These are phyloP conservation scores for Enteromius argenteus DNA, from an alignment of 2,797 vertebrate species.

Conservation along the genomic window DNA sequence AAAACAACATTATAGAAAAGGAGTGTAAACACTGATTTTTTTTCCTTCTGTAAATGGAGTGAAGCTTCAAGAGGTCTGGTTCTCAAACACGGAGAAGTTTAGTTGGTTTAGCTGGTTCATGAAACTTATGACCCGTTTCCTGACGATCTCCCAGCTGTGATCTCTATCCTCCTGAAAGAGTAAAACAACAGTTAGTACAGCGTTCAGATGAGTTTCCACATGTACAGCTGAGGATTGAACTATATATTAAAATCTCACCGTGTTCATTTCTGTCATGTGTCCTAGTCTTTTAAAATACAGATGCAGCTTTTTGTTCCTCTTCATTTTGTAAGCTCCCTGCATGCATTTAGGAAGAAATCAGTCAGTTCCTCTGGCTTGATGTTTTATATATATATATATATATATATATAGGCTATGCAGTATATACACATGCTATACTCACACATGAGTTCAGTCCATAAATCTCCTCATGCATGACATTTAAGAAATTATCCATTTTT, in stretches of 20 bases:
- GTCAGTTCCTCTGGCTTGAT: background rate
- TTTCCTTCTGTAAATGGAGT: background rate
- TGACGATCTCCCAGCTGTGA: slow-evolving; percentile 34
- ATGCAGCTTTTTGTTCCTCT: slow-evolving; percentile 66
- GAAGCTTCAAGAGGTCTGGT: background rate
- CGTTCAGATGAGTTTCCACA: background rate
- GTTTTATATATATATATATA: background rate
- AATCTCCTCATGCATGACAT: slow-evolving; percentile 59
- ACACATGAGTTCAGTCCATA: slow-evolving; percentile 69
- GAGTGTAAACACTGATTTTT: slow-evolving; percentile 1
- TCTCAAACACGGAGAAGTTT: background rate
- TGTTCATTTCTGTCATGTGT: slow-evolving; percentile 41
- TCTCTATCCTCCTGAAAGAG: slow-evolving; percentile 3
- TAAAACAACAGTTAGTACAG: background rate
- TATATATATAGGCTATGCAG: too few species aligned
- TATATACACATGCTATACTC: slow-evolving; percentile 46
- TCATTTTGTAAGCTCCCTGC: slow-evolving; percentile 58
- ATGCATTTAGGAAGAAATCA: slow-evolving; percentile 25
- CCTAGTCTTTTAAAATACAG: slow-evolving; percentile 69
- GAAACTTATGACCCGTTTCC: slow-evolving; percentile 15
- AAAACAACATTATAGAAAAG: background rate
- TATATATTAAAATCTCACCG: slow-evolving; percentile 52
- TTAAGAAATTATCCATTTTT: slow-evolving; percentile 63
- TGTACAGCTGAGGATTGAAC: background rate
- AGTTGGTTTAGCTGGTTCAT: slow-evolving; percentile 26